Evolutionary conservation across 2,113 vertebrate genomes (phyloP).

Genomic region (Nannospalax galili): DNA sequence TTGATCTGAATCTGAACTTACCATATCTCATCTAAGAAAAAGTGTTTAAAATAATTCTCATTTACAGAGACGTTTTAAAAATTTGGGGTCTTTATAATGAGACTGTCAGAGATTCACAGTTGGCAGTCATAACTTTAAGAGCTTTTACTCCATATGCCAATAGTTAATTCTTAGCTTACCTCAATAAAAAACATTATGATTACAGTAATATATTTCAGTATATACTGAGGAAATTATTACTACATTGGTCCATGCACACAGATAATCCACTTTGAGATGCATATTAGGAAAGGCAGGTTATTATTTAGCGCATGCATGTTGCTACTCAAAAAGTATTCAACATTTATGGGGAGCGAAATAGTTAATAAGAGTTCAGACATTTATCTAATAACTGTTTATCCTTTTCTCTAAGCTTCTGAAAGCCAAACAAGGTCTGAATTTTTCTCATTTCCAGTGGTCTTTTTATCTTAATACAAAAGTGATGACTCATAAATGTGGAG

Average conservation of each 20-base stretch:
- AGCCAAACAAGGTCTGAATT: not conserved
- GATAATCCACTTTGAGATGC: not conserved
- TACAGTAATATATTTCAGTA: not conserved
- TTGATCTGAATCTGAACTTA: not conserved
- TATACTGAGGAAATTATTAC: not conserved
- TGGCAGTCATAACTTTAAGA: not conserved
- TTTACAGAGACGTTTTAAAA: not conserved
- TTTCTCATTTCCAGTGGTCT: not conserved
- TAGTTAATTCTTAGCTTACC: not conserved
- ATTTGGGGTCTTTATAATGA: not conserved
- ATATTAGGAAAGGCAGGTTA: not conserved
- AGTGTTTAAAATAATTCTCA: not conserved
- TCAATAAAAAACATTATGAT: not conserved
- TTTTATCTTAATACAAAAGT: not conserved
- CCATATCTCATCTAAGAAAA: not conserved
- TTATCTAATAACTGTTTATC: not conserved
- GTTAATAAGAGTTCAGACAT: not conserved
- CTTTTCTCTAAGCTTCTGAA: not conserved
- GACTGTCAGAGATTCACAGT: not conserved
- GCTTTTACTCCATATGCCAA: not conserved
- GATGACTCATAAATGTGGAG: not conserved
- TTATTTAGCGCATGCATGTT: not conserved
- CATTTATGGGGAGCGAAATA: not conserved
- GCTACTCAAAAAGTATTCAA: not conserved
- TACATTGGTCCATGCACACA: not conserved